Percentiles rank a stretch among this genome's conserved stretches.
These are phyloP conservation scores for Eutrigla gurnardus DNA, from an alignment of 2,797 vertebrate species.

Conservation along the genomic window DNA sequence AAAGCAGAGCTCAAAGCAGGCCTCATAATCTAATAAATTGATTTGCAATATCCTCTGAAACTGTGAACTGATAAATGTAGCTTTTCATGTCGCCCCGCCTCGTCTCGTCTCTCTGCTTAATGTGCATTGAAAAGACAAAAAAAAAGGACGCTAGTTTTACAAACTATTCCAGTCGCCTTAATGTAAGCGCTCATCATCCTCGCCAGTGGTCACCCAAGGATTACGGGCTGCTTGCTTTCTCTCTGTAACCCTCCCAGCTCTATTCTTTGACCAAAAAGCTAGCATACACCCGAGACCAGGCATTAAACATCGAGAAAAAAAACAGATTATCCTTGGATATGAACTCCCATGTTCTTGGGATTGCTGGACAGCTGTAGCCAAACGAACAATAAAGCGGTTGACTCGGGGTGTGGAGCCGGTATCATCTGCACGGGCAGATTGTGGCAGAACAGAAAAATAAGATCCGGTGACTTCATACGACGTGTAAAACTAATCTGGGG, in stretches of 20 bases:
- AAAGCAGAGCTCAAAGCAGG: constrained; percentile 82
- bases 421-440: constrained; percentile 78
- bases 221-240: constrained; percentile 70
- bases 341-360: constrained; percentile 76
- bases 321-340: constrained; percentile 87
- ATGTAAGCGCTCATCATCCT: constrained; percentile 73
- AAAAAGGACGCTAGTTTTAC: constrained; percentile 55
- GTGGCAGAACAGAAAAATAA: constrained; percentile 59
- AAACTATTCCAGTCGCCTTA: constrained; percentile 71
- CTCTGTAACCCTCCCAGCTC: constrained; percentile 53
- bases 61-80: constrained; percentile 85
- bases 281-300: constrained; percentile 76
- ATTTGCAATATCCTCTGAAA: constrained; percentile 86
- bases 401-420: constrained; percentile 59
- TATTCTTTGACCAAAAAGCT: constrained; percentile 82
- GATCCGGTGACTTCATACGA: constrained; percentile 64
- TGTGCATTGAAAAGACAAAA: constrained; percentile 72
- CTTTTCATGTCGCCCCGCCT: constrained; percentile 76
- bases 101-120: constrained; percentile 67
- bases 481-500: constrained; percentile 69
- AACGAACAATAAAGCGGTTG: constrained; percentile 72
- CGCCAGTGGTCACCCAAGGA: constrained; percentile 78
- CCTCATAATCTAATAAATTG: constrained; percentile 89
- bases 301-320: constrained; percentile 75
- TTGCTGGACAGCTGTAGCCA: constrained; percentile 76